phyloP scores from a whole-genome alignment of 2,888 invertebrate species.

The Oligia strigilis region DNA sequence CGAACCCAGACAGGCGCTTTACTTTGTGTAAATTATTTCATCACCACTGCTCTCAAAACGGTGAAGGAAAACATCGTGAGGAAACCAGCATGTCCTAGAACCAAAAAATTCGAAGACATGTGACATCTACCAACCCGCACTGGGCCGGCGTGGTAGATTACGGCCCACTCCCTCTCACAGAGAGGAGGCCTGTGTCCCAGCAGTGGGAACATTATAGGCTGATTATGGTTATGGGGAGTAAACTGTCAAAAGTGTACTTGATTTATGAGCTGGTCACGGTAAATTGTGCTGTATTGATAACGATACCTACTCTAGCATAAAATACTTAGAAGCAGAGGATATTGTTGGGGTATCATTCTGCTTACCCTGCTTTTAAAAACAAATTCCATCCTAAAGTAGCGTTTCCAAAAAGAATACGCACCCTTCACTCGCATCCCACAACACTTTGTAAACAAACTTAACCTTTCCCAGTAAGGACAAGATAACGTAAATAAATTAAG shows the following conservation, averaged over 20 bases:
- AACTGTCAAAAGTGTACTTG: neutral
- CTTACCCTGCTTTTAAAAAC: neutral
- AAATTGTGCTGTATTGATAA: neutral
- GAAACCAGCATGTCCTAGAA: no score
- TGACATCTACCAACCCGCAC: no score
- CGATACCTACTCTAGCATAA: neutral
- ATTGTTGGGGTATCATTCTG: neutral
- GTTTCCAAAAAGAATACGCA: slow-evolving; percentile 30
- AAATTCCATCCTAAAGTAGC: neutral
- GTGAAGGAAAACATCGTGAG: no score
- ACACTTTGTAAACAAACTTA: slow-evolving; percentile 61
- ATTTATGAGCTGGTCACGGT: neutral
- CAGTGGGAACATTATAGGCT: no score
- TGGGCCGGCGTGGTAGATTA: no score
- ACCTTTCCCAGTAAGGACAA: slow-evolving; percentile 62
- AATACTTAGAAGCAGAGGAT: neutral
- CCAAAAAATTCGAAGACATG: no score
- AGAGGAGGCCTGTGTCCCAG: no score
- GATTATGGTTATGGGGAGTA: no score
- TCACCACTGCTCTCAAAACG: no score
- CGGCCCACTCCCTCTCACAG: no score
- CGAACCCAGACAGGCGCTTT: no score
- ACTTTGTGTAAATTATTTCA: no score
- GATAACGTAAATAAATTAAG: slow-evolving; percentile 62
- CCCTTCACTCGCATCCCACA: slow-evolving; percentile 25